These are phyloP conservation scores for Melitaea cinxia DNA, from an alignment of 1,140 invertebrate species.

Conservation along the genomic window DNA sequence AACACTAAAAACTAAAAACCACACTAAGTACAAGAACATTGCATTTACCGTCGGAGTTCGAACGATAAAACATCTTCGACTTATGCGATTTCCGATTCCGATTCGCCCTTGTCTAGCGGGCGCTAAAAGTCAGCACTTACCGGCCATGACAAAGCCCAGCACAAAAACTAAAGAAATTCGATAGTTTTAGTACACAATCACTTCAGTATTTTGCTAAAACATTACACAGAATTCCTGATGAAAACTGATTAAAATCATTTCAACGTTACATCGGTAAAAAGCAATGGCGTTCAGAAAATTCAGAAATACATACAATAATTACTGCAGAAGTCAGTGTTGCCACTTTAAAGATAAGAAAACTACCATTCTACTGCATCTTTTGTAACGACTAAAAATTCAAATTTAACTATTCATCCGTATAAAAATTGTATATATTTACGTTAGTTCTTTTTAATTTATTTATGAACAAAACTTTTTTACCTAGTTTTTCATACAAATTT, in stretches of 20 bases:
- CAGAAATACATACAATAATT: constrained; percentile 79
- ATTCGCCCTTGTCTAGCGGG: constrained; percentile 82
- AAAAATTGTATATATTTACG: neutral
- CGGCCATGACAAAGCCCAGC: constrained; percentile 83
- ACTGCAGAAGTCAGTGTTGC: constrained; percentile 75
- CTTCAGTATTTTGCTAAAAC: constrained; percentile 78
- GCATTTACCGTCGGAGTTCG: constrained; percentile 82
- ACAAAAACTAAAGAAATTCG: constrained; percentile 80
- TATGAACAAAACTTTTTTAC: too few relatives aligned
- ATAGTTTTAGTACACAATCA: constrained; percentile 81
- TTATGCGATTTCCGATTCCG: constrained; percentile 80
- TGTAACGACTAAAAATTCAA: constrained; percentile 13
- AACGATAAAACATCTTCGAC: constrained; percentile 82
- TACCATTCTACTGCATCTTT: constrained; percentile 39
- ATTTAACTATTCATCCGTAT: too few relatives aligned
- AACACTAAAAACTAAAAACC: constrained; percentile 76
- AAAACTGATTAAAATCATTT: constrained; percentile 82
- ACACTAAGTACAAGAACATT: constrained; percentile 81
- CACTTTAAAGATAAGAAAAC: constrained; percentile 41
- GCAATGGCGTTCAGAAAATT: constrained; percentile 81
- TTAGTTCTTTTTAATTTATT: too few relatives aligned
- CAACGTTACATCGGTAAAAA: constrained; percentile 80
- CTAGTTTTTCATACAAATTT: too few relatives aligned
- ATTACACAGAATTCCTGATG: constrained; percentile 79
- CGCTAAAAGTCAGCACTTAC: constrained; percentile 82